Conservation (phyloP, 2,797 vertebrate genomes). For the Triplophysa yarkandensis region DNA sequence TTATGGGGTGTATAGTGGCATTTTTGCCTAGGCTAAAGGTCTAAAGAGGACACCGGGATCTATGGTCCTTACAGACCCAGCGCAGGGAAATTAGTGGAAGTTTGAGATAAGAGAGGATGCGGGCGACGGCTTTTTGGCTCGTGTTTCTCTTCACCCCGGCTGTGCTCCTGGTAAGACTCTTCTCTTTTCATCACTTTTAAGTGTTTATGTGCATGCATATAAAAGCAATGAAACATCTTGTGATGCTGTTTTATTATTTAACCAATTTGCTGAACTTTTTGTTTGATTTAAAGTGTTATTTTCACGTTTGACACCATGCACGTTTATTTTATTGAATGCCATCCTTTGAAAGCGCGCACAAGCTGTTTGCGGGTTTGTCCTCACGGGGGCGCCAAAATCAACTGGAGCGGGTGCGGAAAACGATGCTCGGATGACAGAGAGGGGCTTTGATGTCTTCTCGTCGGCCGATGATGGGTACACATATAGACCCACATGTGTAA, state of each 20-base stretch:
- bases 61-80: conserved; percentile 88
- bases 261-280: no score
- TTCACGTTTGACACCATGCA: no score
- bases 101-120: conserved; percentile 93
- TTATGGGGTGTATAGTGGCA: conserved; percentile 87
- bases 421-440: no score
- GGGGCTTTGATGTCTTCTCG: conserved; percentile 26
- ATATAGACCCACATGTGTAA: background rate
- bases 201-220: no score
- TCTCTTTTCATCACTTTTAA: background rate
- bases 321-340: no score
- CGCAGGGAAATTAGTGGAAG: conserved; percentile 85
- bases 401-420: no score
- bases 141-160: conserved; percentile 89
- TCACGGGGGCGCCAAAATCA: conserved; percentile 70
- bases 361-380: conserved; percentile 45
- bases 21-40: conserved; percentile 82
- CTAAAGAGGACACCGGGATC: conserved; percentile 89
- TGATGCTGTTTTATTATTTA: no score
- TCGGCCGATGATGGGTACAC: background rate
- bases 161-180: conserved; percentile 87
- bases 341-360: background rate
- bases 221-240: no score
- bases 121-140: conserved; percentile 87
- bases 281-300: no score